These are phyloP conservation scores for Dryococelus australis DNA, from an alignment of 2,888 invertebrate genomes.

Conservation along the genomic window DNA sequence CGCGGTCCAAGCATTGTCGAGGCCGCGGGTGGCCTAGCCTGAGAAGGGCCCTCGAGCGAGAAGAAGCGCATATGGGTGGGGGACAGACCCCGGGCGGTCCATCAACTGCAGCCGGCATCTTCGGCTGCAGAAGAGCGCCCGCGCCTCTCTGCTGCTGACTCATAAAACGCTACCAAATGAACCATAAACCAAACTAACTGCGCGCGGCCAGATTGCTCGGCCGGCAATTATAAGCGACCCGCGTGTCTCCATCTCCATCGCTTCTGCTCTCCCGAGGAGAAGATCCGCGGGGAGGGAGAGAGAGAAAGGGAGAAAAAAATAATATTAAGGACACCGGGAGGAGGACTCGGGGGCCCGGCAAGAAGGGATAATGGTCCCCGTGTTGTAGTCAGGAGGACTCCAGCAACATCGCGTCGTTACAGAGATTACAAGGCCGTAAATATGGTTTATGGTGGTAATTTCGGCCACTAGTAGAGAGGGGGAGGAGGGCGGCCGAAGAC, in stretches of 20 bases:
- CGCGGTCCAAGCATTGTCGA: too few relatives aligned
- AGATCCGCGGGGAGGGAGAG: not conserved
- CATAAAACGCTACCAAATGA: not conserved
- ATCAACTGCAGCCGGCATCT: conserved; percentile 16
- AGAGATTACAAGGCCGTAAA: conserved; percentile 38
- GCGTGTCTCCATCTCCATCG: not conserved
- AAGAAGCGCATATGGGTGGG: not conserved
- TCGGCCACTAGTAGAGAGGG: conserved; percentile 30
- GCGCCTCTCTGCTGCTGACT: not conserved
- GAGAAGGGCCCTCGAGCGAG: not conserved
- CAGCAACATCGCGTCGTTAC: not conserved
- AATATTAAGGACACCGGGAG: conserved; percentile 6
- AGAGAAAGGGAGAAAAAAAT: conserved; percentile 2
- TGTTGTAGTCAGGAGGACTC: conserved; percentile 1
- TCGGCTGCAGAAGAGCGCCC: not conserved
- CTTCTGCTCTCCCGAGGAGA: conserved; percentile 18
- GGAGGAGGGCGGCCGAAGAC: not conserved
- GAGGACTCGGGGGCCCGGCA: not conserved
- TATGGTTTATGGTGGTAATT: conserved; percentile 39
- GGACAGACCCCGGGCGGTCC: not conserved
- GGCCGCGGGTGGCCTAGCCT: too few relatives aligned
- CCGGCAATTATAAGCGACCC: conserved; percentile 16
- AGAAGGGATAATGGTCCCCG: conserved; percentile 22
- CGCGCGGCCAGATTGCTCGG: not conserved
- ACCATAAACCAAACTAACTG: conserved; percentile 16